Evolutionary conservation across 2,113 vertebrate species (phyloP).

Genomic region (Peromyscus californicus): DNA sequence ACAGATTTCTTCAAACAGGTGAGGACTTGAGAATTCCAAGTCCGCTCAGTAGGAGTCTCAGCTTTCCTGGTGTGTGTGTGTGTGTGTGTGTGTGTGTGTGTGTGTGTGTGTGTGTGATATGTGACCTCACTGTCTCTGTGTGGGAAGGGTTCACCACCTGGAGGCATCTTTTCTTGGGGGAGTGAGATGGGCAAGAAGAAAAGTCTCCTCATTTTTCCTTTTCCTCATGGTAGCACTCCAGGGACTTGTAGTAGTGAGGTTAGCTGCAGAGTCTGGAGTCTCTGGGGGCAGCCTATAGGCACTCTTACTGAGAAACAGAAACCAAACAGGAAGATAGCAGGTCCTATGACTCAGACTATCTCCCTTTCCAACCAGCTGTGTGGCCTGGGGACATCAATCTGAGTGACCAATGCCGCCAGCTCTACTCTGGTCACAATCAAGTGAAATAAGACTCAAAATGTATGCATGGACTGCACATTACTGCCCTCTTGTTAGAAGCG

Average conservation of each 20-base stretch:
- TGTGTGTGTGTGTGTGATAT: neutral
- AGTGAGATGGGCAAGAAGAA: no score
- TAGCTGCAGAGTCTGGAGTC: neutral
- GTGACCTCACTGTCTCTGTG: neutral
- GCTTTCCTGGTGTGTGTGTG: no score
- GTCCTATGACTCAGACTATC: neutral
- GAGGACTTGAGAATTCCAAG: neutral
- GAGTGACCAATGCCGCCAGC: neutral
- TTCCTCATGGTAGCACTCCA: neutral
- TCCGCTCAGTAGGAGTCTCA: accelerated
- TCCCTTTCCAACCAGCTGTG: neutral
- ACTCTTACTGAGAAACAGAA: accelerated
- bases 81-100: neutral
- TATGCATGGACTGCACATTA: accelerated
- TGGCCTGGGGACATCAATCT: no score
- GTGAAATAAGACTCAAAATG: no score
- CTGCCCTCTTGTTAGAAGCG: neutral
- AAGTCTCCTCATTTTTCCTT: neutral
- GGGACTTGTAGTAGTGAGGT: accelerated
- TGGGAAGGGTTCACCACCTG: neutral
- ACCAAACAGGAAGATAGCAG: no score
- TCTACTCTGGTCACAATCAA: neutral
- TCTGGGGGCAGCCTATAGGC: accelerated
- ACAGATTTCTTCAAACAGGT: no score
- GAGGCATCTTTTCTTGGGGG: neutral